Evolutionary conservation across 2,113 vertebrate genomes (phyloP).

Genomic region (Daphoenositta chrysoptera): DNA sequence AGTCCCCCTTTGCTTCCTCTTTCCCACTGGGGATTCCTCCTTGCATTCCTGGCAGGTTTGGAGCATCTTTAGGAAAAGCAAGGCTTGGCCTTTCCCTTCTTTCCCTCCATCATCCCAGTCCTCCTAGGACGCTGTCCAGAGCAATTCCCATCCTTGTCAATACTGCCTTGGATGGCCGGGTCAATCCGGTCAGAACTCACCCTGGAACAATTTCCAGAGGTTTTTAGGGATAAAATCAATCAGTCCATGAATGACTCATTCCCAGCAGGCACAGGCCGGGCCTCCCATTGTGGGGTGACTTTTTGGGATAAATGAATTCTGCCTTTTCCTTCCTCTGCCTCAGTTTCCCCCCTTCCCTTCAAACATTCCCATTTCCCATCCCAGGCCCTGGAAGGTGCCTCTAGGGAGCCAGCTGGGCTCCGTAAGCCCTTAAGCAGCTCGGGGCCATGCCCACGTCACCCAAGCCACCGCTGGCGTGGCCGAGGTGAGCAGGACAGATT

Average conservation of each 20-base stretch:
- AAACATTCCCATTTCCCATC: background rate
- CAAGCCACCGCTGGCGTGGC: background rate
- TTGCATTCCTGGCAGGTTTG: background rate
- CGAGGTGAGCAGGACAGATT: slow-evolving; percentile 41
- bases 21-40: accelerated
- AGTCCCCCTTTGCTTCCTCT: background rate
- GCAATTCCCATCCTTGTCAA: background rate
- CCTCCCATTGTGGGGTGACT: accelerated
- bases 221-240: background rate
- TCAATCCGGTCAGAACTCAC: background rate
- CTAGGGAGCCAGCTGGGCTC: background rate
- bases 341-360: accelerated
- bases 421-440: slow-evolving; percentile 49
- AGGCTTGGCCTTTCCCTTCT: background rate
- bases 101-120: accelerated
- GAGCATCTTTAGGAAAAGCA: background rate
- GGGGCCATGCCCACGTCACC: background rate
- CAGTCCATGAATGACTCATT: background rate
- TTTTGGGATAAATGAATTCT: background rate
- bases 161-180: background rate
- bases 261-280: background rate
- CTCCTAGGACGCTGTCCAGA: background rate
- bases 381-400: background rate
- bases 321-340: background rate
- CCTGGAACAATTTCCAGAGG: background rate